Evolutionary conservation across 1,140 invertebrate species (phyloP), one percentile per base, ranked within the genome.

Genomic region (Penaeus indicus): DNA sequence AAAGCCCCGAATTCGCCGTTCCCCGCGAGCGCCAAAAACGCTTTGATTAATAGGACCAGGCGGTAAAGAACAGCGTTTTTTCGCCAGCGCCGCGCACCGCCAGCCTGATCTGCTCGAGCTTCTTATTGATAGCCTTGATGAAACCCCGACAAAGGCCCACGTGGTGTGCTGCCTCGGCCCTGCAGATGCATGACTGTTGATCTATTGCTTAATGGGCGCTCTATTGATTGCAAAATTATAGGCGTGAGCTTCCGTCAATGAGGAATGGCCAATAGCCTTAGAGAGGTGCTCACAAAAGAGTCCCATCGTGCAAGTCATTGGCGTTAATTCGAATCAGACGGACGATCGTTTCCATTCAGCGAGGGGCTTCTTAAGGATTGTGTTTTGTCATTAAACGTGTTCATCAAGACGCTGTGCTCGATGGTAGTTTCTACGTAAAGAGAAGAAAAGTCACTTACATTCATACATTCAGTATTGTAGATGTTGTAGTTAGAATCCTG

Each of bases 201-300:
- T 42, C 18, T 77, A 79, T 79, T 86, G 75, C 42, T 86, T 54
- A 54, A 64, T 86, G 27, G 75, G 75, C 19, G 22, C 75, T 67
- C 62, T 86, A 86, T 86, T 86, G 85, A 86, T 86, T 86, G 77
- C 85, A 86, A 86, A 80, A 79, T 79, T 86, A 38, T 62, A 79
- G 77, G 75, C 85, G 61, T 79, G 61, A 54, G 77, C 62, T 79
- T 79, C 22, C 63, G 61, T 80, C 75, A 63, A 42, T n/a, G 85
- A 64, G n/a, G 62, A 25, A 63, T 61, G 85, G 21, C 77, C 85
- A 63, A 63, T 47, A 86, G 27, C 85, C 27, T 47, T 32, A 72
- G 19, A 47, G 19, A 64, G 84, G 47, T 38, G 27, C 85, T n/a
- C 54, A 88, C 69, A 79, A 78, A 77, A 75, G 67, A 75, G 69